Conservation (phyloP, 2,888 invertebrate species). For the Troides helena region DNA sequence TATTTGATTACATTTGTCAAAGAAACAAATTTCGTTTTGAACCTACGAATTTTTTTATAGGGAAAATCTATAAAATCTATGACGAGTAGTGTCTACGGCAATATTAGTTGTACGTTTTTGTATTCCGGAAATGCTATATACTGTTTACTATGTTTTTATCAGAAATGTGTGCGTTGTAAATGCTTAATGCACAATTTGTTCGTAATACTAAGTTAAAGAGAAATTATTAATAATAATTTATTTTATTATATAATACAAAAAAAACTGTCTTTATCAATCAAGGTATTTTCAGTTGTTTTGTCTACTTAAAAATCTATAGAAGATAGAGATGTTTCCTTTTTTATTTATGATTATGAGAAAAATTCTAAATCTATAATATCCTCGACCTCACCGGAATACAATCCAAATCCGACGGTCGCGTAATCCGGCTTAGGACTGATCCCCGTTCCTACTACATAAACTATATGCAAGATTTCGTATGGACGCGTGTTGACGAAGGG, state of each 20-base stretch:
- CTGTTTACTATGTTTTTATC: neutral
- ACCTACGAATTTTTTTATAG: too few species aligned
- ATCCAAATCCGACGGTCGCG: constrained; percentile 68
- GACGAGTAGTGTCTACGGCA: too few species aligned
- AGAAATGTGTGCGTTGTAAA: neutral
- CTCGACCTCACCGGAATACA: constrained; percentile 52
- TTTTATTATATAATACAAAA: too few species aligned
- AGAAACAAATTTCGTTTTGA: neutral
- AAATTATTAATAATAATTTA: too few species aligned
- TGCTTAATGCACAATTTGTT: too few species aligned
- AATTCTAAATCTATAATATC: constrained; percentile 58
- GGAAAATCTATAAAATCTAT: too few species aligned
- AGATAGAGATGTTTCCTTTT: neutral
- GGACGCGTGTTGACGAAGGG: constrained; percentile 35
- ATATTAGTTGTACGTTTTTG: too few species aligned
- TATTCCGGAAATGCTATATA: neutral
- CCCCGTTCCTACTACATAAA: constrained; percentile 45
- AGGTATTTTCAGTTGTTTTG: neutral
- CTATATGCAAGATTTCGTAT: constrained; percentile 41
- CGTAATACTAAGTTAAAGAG: too few species aligned
- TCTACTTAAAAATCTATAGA: neutral
- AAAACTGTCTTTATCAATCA: neutral
- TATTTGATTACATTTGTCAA: neutral
- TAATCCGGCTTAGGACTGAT: constrained; percentile 76
- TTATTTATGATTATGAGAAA: constrained; percentile 14